Percentiles rank a stretch among this genome's conserved stretches.
These are phyloP conservation scores for Diarsia dahlii DNA, from an alignment of 2,888 invertebrate genomes.

Conservation along the genomic window DNA sequence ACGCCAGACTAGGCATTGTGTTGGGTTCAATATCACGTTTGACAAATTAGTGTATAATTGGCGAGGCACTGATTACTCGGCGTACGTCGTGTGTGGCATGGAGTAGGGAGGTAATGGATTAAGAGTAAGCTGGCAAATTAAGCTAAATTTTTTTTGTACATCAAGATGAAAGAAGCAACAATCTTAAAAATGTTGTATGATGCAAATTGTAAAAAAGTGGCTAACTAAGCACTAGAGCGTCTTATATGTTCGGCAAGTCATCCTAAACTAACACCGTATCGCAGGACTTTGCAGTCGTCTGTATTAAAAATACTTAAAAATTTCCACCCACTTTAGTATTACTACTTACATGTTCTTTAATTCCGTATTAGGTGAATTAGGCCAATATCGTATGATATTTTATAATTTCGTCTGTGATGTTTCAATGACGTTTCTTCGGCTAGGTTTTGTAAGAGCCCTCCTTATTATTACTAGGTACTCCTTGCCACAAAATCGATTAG, in stretches of 20 bases:
- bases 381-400: background rate
- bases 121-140: background rate
- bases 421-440: background rate
- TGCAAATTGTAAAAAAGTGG: background rate
- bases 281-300: background rate
- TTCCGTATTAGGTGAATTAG: background rate
- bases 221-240: background rate
- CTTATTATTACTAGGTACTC: conserved; percentile 1
- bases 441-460: background rate
- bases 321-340: background rate
- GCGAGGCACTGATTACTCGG: conserved; percentile 40
- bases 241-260: background rate
- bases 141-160: background rate
- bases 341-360: background rate
- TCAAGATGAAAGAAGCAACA: background rate
- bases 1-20: conserved; percentile 40
- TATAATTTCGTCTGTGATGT: background rate
- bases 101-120: conserved; percentile 33
- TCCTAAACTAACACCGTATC: background rate
- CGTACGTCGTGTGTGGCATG: background rate
- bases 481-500: conserved; percentile 16
- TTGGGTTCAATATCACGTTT: conserved; percentile 30
- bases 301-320: background rate
- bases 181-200: background rate
- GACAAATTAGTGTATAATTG: conserved; percentile 60